A percentile compares a stretch with the other conserved stretches of the same genome.
These are phyloP conservation scores for Eospalax fontanierii DNA, from an alignment of 2,797 vertebrate genomes.

Conservation along the genomic window DNA sequence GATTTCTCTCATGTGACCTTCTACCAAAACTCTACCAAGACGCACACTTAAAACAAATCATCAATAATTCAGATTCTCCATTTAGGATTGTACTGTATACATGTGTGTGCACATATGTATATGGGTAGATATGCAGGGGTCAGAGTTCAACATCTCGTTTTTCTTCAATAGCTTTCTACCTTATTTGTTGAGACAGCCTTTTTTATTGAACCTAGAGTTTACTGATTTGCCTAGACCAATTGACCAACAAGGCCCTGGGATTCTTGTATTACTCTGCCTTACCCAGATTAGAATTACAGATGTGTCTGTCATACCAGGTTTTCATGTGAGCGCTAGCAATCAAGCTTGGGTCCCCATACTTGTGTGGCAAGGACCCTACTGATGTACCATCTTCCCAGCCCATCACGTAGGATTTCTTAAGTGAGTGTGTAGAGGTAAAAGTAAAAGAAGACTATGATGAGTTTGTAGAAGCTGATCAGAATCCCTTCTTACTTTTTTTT, in stretches of 20 bases:
- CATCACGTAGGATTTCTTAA: background rate
- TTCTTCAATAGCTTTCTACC: background rate
- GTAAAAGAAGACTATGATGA: background rate
- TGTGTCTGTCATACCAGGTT: background rate
- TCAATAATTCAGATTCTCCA: background rate
- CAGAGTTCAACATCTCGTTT: background rate
- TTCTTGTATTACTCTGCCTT: background rate
- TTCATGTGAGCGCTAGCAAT: background rate
- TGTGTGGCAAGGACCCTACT: background rate
- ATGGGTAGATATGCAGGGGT: too few relatives aligned
- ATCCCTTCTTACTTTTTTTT: background rate
- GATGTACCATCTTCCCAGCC: background rate
- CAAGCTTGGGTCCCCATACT: background rate
- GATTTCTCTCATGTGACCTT: background rate
- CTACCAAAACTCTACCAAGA: background rate
- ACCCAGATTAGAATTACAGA: background rate
- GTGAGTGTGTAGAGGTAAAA: background rate
- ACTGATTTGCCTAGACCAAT: background rate
- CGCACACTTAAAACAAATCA: background rate
- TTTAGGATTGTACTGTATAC: background rate
- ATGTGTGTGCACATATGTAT: background rate
- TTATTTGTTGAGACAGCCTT: background rate
- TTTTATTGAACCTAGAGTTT: background rate
- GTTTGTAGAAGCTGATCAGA: background rate
- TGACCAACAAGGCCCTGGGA: background rate